A percentile compares a stretch with the other conserved stretches of the same genome.
These are phyloP conservation scores for Ondatra zibethicus DNA, from an alignment of 2,113 vertebrate species.

Conservation along the genomic window DNA sequence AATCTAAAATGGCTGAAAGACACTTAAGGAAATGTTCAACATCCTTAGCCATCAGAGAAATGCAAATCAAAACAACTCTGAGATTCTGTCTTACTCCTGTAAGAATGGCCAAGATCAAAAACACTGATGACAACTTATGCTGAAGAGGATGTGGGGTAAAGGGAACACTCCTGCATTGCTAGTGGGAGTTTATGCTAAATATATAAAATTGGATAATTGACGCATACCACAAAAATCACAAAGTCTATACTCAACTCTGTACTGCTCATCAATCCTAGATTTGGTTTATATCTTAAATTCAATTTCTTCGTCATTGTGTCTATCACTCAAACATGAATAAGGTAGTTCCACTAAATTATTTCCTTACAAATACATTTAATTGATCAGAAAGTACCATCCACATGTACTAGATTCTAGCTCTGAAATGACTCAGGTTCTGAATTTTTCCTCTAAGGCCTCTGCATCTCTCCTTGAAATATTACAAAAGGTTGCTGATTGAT, in stretches of 20 bases:
- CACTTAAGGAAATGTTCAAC: no score
- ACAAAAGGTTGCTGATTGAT: neutral
- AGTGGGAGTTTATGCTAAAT: no score
- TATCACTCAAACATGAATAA: neutral
- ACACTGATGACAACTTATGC: no score
- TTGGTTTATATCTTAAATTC: neutral
- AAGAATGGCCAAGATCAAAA: no score
- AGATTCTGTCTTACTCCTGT: no score
- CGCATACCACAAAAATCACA: neutral
- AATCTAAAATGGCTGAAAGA: no score
- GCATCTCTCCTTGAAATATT: neutral
- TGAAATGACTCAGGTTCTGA: neutral
- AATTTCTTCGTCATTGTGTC: neutral
- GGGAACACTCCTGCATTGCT: no score
- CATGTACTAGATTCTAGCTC: neutral
- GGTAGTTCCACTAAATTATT: neutral
- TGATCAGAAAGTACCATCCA: neutral
- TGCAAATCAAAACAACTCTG: no score
- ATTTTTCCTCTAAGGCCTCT: neutral
- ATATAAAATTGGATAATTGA: neutral
- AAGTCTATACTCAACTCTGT: neutral
- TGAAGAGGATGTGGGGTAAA: no score
- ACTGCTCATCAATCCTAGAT: neutral
- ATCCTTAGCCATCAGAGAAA: no score
- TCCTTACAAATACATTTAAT: neutral